These are phyloP conservation scores for Neoniphon sammara DNA, from an alignment of 2,797 vertebrate genomes.

Conservation along the genomic window DNA sequence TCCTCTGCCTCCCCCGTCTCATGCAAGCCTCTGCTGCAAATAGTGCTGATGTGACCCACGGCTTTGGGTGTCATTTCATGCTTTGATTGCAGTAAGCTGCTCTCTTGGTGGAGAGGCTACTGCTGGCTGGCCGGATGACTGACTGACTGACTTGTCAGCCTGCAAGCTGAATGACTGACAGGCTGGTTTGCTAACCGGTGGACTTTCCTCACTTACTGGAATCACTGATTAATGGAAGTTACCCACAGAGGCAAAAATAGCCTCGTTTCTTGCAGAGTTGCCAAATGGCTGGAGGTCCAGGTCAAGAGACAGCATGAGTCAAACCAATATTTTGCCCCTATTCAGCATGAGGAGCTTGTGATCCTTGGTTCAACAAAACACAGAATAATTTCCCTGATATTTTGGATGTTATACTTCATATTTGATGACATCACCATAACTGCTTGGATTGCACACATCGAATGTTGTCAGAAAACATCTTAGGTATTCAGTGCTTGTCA, in stretches of 20 bases:
- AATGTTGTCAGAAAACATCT: constrained; percentile 17
- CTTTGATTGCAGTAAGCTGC: constrained; percentile 66
- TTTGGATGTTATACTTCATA: neutral
- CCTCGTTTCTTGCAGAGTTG: neutral
- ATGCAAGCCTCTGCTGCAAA: constrained; percentile 28
- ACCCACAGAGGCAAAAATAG: constrained; percentile 36
- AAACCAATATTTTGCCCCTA: neutral
- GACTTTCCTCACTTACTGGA: constrained; percentile 30
- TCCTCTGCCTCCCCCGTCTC: constrained; percentile 14
- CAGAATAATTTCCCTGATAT: neutral
- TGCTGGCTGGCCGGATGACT: constrained; percentile 29
- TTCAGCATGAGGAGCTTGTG: neutral
- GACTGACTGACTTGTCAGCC: constrained; percentile 30
- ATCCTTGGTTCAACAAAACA: no score
- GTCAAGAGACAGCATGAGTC: neutral
- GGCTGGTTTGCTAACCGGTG: constrained; percentile 41
- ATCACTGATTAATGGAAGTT: constrained; percentile 33
- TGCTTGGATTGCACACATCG: neutral
- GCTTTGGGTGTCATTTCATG: constrained; percentile 63
- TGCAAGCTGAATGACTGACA: constrained; percentile 27
- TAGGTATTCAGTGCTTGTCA: neutral
- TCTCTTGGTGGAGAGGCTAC: constrained; percentile 38
- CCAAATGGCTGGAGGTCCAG: neutral
- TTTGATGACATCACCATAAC: neutral
- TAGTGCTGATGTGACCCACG: constrained; percentile 38